Percentiles rank a stretch among this genome's conserved stretches.
Evolutionary conservation across 1,140 invertebrate genomes (phyloP).

Genomic region (Papilio polytes): DNA sequence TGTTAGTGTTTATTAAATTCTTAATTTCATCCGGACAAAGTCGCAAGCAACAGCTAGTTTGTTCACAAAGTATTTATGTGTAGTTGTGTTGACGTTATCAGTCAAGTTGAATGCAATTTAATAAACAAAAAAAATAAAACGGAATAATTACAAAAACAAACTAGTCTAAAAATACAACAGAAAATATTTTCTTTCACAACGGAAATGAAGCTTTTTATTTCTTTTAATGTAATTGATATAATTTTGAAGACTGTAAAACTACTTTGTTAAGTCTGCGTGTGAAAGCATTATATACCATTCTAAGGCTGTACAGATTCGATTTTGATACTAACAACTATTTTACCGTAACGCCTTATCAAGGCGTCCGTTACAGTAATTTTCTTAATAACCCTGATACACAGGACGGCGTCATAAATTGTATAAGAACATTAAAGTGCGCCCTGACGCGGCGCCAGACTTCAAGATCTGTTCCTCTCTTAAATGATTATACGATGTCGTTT

Average conservation of each 20-base stretch:
- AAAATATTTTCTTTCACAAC: too few species aligned
- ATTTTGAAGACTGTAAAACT: not conserved
- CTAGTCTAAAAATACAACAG: too few species aligned
- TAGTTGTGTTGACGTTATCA: too few species aligned
- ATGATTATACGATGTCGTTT: slow-evolving; percentile 23
- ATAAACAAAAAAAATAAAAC: too few species aligned
- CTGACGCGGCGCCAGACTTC: slow-evolving; percentile 1
- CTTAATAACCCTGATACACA: slow-evolving; percentile 27
- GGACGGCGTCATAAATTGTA: slow-evolving; percentile 27
- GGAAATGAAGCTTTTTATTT: too few species aligned
- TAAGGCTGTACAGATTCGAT: not conserved
- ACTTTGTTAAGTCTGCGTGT: not conserved
- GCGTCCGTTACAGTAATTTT: slow-evolving; percentile 33
- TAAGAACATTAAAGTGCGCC: slow-evolving; percentile 24
- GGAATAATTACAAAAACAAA: too few species aligned
- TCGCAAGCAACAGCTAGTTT: too few species aligned
- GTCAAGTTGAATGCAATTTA: too few species aligned
- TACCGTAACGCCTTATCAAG: slow-evolving; percentile 27
- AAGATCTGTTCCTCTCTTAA: slow-evolving; percentile 23
- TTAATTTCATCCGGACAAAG: too few species aligned
- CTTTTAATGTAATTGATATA: not conserved
- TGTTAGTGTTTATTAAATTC: too few species aligned
- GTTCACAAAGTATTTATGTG: not conserved
- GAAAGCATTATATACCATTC: not conserved
- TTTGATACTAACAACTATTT: slow-evolving; percentile 11